Conservation (phyloP, 2,113 vertebrate species). For the Tyrannus savana region DNA sequence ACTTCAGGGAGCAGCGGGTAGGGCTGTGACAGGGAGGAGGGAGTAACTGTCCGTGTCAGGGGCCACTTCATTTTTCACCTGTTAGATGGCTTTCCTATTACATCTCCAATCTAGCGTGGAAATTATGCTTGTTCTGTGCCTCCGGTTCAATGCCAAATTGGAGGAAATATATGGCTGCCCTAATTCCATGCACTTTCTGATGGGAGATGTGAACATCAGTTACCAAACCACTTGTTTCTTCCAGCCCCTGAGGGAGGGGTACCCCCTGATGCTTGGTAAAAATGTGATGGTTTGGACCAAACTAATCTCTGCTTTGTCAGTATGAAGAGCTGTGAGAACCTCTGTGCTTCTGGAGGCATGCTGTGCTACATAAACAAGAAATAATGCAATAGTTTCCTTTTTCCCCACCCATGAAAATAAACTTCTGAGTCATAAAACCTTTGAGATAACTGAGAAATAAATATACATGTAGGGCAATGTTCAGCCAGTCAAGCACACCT, state of each 20-base stretch:
- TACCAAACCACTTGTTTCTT: rapidly evolving
- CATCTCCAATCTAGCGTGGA: not conserved
- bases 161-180: slow-evolving; percentile 4
- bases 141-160: not conserved
- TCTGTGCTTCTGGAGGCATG: not conserved
- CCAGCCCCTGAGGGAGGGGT: not conserved
- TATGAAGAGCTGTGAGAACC: not conserved
- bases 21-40: not conserved
- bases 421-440: not conserved
- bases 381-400: not conserved
- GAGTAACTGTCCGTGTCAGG: not conserved
- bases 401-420: not conserved
- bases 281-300: not conserved
- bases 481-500: not conserved
- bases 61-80: slow-evolving; percentile 36
- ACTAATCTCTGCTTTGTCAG: not conserved
- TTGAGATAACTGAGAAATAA: not conserved
- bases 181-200: not conserved
- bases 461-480: not conserved
- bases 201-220: not conserved
- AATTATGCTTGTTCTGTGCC: not conserved
- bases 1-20: not conserved
- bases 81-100: slow-evolving; percentile 14
- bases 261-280: not conserved
- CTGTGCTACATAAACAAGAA: not conserved